These are phyloP conservation scores for Cotesia chilonis DNA, from an alignment of 1,140 invertebrate genomes.

Conservation along the genomic window DNA sequence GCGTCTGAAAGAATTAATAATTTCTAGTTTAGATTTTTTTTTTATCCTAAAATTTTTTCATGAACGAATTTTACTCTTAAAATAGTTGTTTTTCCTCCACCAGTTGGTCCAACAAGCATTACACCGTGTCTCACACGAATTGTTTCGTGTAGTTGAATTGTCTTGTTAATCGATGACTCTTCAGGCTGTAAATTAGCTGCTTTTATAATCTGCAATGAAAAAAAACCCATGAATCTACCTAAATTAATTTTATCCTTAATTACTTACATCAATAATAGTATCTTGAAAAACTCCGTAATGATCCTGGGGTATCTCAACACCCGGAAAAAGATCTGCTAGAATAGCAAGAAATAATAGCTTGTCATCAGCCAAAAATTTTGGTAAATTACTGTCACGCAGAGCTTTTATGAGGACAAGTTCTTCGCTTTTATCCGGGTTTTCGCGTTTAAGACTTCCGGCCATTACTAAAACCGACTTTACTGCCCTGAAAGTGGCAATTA, in stretches of 20 bases:
- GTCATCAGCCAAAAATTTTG: slow-evolving; percentile 90
- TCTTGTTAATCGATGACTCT: slow-evolving; percentile 76
- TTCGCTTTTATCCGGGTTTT: slow-evolving; percentile 82
- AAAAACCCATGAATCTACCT: no score
- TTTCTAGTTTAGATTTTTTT: slow-evolving; percentile 36
- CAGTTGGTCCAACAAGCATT: slow-evolving; percentile 91
- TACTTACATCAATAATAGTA: slow-evolving; percentile 63
- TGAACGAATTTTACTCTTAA: slow-evolving; percentile 64
- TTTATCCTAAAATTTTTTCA: no score
- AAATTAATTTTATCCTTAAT: background rate
- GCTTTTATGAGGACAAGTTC: slow-evolving; percentile 83
- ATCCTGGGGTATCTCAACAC: slow-evolving; percentile 77
- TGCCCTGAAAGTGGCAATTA: slow-evolving; percentile 53
- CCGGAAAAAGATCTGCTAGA: slow-evolving; percentile 89
- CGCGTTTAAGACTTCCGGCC: slow-evolving; percentile 87
- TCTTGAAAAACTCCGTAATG: slow-evolving; percentile 79
- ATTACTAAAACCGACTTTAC: slow-evolving; percentile 79
- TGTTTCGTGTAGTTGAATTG: slow-evolving; percentile 88
- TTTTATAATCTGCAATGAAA: slow-evolving; percentile 56
- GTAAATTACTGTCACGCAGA: slow-evolving; percentile 89
- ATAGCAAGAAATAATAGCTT: slow-evolving; percentile 85
- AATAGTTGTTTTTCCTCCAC: slow-evolving; percentile 81
- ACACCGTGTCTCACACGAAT: slow-evolving; percentile 93
- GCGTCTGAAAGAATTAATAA: slow-evolving; percentile 60
- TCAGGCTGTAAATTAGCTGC: slow-evolving; percentile 71